Evolutionary conservation across 1,140 invertebrate genomes (phyloP).

Genomic region (Drosophila orosa): DNA sequence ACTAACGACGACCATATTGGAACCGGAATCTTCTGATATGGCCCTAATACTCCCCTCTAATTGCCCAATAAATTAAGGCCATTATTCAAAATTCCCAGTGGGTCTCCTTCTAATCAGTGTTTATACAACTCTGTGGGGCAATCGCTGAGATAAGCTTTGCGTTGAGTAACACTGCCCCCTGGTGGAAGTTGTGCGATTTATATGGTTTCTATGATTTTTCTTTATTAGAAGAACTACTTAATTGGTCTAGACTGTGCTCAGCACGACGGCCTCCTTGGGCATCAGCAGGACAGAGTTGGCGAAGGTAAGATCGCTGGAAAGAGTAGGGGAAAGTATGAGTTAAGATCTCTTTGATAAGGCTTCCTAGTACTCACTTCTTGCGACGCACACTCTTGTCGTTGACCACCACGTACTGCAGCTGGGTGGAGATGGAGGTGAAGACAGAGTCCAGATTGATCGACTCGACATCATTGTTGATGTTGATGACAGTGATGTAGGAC

Average conservation of each 20-base stretch:
- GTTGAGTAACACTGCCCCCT: constrained; percentile 1
- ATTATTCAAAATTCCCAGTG: constrained; percentile 17
- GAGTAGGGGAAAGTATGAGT: not conserved
- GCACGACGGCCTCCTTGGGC: constrained; percentile 77
- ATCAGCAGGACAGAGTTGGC: constrained; percentile 68
- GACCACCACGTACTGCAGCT: constrained; percentile 70
- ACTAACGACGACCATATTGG: not conserved
- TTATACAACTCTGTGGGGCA: constrained; percentile 11
- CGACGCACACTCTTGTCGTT: constrained; percentile 70
- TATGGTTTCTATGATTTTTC: constrained; percentile 5
- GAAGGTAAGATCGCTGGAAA: constrained; percentile 57
- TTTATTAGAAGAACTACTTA: constrained; percentile 9
- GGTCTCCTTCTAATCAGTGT: constrained; percentile 25
- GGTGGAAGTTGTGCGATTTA: not conserved
- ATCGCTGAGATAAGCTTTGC: constrained; percentile 5
- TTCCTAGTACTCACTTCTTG: constrained; percentile 60
- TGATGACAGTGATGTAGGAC: constrained; percentile 69
- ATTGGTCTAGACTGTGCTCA: constrained; percentile 57
- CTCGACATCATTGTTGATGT: constrained; percentile 71
- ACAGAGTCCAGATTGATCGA: constrained; percentile 62
- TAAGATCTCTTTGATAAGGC: not conserved
- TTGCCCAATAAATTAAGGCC: constrained; percentile 16
- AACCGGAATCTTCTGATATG: constrained; percentile 6
- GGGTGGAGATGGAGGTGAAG: constrained; percentile 49
- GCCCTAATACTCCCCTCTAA: not conserved